Conservation (phyloP, 2,888 invertebrate species). For the Piscicola geometra region DNA sequence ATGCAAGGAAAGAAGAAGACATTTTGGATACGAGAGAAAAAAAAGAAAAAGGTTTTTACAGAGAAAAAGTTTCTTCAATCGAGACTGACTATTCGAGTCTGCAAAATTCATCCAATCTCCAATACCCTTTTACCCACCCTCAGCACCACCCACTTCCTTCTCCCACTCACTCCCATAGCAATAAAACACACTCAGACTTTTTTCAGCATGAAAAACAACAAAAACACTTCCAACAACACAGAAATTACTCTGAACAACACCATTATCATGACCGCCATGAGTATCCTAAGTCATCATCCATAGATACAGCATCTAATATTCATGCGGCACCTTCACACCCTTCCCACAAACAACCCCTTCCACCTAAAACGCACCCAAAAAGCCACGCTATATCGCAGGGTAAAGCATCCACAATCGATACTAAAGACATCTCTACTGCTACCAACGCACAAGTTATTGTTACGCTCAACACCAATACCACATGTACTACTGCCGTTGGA, state of each 20-base stretch:
- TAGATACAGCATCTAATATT: not conserved
- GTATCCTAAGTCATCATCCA: not conserved
- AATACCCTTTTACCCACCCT: not conserved
- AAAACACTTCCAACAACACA: not conserved
- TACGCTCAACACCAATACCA: too few species aligned
- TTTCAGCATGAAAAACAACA: not conserved
- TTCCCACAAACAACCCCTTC: not conserved
- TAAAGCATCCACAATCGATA: not conserved
- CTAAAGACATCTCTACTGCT: too few species aligned
- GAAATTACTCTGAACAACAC: not conserved
- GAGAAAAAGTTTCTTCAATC: too few species aligned
- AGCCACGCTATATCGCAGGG: not conserved
- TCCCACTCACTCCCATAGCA: not conserved
- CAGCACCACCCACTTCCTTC: slow-evolving; percentile 6
- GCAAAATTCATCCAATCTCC: not conserved
- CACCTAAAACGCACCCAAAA: not conserved
- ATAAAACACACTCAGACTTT: too few species aligned
- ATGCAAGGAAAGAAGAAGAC: too few species aligned
- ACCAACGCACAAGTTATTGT: too few species aligned
- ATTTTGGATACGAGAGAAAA: too few species aligned
- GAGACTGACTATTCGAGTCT: too few species aligned
- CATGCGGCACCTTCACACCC: not conserved
- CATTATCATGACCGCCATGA: not conserved
- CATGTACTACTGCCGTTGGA: not conserved
- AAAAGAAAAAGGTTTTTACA: too few species aligned